A percentile compares a stretch with the other conserved stretches of the same genome.
These are phyloP conservation scores for Plebejus melissa DNA, from an alignment of 2,888 invertebrate genomes.

Conservation along the genomic window DNA sequence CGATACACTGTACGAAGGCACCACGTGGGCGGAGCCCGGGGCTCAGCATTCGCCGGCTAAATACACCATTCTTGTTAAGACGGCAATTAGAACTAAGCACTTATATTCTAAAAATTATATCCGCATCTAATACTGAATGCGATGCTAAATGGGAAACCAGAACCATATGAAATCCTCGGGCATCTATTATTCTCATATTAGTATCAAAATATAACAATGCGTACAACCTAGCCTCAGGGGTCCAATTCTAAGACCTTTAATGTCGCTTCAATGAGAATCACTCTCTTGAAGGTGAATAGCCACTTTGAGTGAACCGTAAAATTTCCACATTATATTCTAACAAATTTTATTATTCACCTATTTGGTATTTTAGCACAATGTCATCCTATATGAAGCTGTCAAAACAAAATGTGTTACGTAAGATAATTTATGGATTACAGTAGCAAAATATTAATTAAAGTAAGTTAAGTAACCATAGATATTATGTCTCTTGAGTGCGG, in stretches of 20 bases:
- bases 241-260: neutral
- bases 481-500: neutral
- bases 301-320: too few species aligned
- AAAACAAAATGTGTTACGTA: too few species aligned
- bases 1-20: conserved; percentile 62
- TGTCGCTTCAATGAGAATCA: neutral
- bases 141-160: conserved; percentile 2
- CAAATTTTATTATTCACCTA: too few species aligned
- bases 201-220: neutral
- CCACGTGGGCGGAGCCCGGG: conserved; percentile 62
- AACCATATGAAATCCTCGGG: neutral
- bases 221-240: neutral
- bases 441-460: too few species aligned
- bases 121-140: neutral
- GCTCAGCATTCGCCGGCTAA: conserved; percentile 39
- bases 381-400: too few species aligned
- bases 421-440: too few species aligned
- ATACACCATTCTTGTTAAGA: conserved; percentile 33
- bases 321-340: too few species aligned
- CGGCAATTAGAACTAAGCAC: conserved; percentile 36
- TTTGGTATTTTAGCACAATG: too few species aligned
- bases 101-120: conserved; percentile 27
- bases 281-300: neutral
- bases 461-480: too few species aligned
- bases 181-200: neutral